Conservation (phyloP, 2,888 invertebrate species). For the Heliothis peltigera region DNA sequence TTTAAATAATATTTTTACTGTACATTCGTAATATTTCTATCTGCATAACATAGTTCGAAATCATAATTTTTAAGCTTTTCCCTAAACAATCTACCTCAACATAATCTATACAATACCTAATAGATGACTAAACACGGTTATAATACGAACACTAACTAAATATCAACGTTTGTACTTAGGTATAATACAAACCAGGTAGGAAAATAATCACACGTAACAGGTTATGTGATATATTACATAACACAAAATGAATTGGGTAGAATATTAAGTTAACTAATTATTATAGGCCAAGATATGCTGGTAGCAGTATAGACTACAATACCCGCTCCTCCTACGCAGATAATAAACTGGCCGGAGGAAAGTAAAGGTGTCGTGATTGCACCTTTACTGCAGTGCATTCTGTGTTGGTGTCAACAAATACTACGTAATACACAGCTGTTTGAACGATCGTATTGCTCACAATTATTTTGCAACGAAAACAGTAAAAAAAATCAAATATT, state of each 20-base stretch:
- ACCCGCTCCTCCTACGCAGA: conserved; percentile 55
- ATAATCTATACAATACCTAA: too few relatives aligned
- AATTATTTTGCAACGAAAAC: too few relatives aligned
- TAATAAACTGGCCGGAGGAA: conserved; percentile 55
- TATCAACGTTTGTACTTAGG: too few relatives aligned
- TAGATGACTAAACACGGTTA: too few relatives aligned
- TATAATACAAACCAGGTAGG: too few relatives aligned
- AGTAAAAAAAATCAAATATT: too few relatives aligned
- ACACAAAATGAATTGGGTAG: not conserved
- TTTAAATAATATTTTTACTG: too few relatives aligned
- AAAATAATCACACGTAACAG: too few relatives aligned
- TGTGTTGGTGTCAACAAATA: conserved; percentile 25
- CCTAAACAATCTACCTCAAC: not conserved
- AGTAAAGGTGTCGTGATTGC: conserved; percentile 62
- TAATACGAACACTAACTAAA: too few relatives aligned
- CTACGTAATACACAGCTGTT: conserved; percentile 8
- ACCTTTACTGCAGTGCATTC: conserved; percentile 48
- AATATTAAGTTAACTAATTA: not conserved
- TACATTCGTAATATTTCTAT: not conserved
- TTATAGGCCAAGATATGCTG: conserved; percentile 7
- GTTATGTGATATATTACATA: not conserved
- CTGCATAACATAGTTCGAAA: not conserved
- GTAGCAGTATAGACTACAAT: conserved; percentile 27
- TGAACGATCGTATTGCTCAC: conserved; percentile 2
- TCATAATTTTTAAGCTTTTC: not conserved